Conservation (phyloP, 2,113 vertebrate genomes). For the Hylia prasina region DNA sequence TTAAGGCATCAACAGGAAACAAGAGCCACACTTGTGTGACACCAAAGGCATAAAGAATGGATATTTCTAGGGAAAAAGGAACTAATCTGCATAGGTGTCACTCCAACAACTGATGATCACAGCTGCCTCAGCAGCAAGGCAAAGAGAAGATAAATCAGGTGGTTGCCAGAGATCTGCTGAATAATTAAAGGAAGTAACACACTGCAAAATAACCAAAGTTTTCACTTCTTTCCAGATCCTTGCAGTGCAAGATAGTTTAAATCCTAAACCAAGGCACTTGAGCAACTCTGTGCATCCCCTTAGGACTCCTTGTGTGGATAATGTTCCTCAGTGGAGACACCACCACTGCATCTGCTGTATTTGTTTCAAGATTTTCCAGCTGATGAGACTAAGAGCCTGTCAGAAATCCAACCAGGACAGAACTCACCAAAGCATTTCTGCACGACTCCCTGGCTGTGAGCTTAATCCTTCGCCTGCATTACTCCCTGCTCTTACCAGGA, state of each 20-base stretch:
- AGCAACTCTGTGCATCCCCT: not conserved
- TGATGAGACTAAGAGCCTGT: not conserved
- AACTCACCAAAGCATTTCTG: not conserved
- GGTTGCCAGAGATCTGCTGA: not conserved
- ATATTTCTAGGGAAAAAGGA: not conserved
- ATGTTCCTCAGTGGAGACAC: not conserved
- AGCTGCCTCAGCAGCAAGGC: not conserved
- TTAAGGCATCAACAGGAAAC: not conserved
- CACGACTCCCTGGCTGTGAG: rapidly evolving
- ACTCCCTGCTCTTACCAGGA: not conserved
- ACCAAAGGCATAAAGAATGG: not conserved
- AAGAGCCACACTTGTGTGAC: not conserved
- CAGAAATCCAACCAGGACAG: not conserved
- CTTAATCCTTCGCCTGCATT: rapidly evolving
- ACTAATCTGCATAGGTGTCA: not conserved
- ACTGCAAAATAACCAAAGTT: not conserved
- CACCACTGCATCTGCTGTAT: not conserved
- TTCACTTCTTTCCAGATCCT: not conserved
- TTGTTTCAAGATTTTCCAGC: conserved; percentile 16
- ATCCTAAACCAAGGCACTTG: not conserved
- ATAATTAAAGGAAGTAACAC: not conserved
- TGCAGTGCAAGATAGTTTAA: not conserved
- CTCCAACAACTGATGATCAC: not conserved
- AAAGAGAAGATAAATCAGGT: not conserved
- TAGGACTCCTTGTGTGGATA: not conserved